Conservation (phyloP, 2,113 vertebrate species). For the Oreochromis niloticus region DNA sequence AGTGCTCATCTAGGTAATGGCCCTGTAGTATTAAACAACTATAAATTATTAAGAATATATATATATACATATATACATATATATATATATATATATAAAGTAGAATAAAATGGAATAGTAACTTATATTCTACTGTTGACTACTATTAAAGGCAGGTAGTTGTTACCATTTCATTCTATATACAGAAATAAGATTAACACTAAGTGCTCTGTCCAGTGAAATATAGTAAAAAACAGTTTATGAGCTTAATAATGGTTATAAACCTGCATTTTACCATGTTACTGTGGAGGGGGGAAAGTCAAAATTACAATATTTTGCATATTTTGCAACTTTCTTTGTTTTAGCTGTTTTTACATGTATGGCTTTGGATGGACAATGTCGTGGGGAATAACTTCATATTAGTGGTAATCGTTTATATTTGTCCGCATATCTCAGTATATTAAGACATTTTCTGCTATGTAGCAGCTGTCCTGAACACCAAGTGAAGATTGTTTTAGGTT, state of each 20-base stretch:
- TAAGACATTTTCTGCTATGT: neutral
- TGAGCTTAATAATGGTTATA: neutral
- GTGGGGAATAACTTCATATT: neutral
- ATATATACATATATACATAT: neutral
- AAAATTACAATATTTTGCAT: neutral
- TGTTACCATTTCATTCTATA: neutral
- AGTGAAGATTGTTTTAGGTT: neutral
- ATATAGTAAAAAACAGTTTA: neutral
- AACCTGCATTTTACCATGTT: neutral
- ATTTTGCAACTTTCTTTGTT: neutral
- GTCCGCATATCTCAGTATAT: neutral
- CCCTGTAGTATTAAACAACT: neutral
- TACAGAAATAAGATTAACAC: neutral
- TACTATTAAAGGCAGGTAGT: neutral
- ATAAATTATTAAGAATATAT: neutral
- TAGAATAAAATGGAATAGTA: neutral
- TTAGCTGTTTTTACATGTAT: neutral
- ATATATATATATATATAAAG: no score
- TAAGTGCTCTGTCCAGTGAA: neutral
- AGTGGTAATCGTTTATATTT: neutral
- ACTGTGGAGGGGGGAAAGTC: neutral
- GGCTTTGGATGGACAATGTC: neutral
- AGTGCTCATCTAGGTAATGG: neutral
- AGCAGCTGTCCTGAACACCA: neutral
- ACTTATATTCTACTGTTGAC: neutral